Percentiles rank a stretch among this genome's conserved stretches.
These are phyloP conservation scores for Hermaeophaga mercurialis DNA, from an alignment of 2,888 invertebrate species.

Conservation along the genomic window DNA sequence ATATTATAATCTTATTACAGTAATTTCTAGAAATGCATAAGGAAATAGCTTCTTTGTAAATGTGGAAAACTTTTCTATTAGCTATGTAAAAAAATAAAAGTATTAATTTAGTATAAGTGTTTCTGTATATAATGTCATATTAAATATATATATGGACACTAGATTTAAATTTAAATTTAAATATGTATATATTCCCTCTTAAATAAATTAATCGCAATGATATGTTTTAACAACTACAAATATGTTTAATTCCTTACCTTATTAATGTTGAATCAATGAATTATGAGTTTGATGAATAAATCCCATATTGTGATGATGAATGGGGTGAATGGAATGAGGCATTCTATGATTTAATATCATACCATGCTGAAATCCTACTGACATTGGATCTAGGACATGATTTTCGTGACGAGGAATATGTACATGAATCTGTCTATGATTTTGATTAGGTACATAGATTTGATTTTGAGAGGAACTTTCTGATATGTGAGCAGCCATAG, in stretches of 20 bases:
- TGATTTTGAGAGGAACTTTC: conserved; percentile 33
- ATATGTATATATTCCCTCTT: no score
- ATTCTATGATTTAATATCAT: conserved; percentile 33
- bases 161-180: no score
- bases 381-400: conserved; percentile 38
- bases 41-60: no score
- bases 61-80: no score
- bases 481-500: conserved; percentile 6
- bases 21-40: no score
- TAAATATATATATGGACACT: no score
- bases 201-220: no score
- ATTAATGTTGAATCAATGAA: conserved; percentile 26
- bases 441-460: conserved; percentile 27
- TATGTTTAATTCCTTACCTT: conserved; percentile 4
- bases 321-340: conserved; percentile 30
- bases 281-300: conserved; percentile 27
- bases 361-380: conserved; percentile 30
- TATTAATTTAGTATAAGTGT: no score
- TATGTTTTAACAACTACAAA: no score
- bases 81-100: no score
- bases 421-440: conserved; percentile 37
- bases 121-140: no score
- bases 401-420: conserved; percentile 39
- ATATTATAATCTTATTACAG: no score
- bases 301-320: conserved; percentile 33